Evolutionary conservation across 1,140 invertebrate species (phyloP), one percentile per base, ranked within the genome.

Genomic region (Helicoverpa zea): DNA sequence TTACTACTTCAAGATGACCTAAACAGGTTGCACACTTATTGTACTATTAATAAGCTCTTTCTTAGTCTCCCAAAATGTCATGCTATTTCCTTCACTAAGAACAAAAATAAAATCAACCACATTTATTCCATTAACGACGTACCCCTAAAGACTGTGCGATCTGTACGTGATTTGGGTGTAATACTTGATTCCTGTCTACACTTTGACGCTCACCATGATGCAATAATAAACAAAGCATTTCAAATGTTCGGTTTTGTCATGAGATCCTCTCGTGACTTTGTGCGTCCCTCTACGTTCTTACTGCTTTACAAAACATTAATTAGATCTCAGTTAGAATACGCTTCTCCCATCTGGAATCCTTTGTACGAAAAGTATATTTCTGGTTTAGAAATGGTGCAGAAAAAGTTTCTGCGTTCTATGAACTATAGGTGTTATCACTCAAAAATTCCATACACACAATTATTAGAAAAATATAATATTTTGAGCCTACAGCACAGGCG

Each of bases 251-350:
- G 52, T n/a, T 56, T 56, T 9, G 52, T 56, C 1, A 56, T 56
- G 52, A 56, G 52, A 16, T 16, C 52, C 3, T 3, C 52, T 43
- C 14, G 13, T 7, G 61, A 64, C 2, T 35, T 64, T 64, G 43
- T 43, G n/a, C 61, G 13, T 10, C 2, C 30, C 14, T n/a, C 3
- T n/a, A 35, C 30, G 2, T 64, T n/a, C n/a, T n/a, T 13, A 43
- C 30, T 43, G 35, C 61, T 64, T 13, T 64, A 35, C 43, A 64
- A 64, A n/a, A 13, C 61, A 64, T 30, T 64, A n/a, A 3, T 64
- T 64, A 64, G 61, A 64, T 64, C 61, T 43, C 61, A 64, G 43
- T 30, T 64, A 3, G 61, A 64, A 64, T 64, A 64, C n/a, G 30
- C 61, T n/a, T 29, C 43, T 3, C 2, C n/a, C 2, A 13, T 64